Base-by-base conservation (phyloP, 2,113 vertebrate species). In the Mixornis gularis region DNA sequence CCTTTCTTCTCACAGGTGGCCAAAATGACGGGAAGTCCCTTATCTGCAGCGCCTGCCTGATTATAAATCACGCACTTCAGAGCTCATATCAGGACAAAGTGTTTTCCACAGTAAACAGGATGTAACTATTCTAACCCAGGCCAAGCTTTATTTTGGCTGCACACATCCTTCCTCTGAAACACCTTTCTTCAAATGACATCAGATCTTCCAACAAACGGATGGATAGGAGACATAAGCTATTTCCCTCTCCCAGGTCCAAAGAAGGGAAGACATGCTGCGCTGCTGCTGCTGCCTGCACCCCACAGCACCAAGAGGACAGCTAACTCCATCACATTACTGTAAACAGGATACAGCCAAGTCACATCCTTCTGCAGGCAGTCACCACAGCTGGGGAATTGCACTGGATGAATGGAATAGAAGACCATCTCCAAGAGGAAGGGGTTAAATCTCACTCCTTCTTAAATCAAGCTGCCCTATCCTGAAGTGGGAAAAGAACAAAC, bases 101-200 rank as follows among this genome's bases (percentile, higher is more conserved):
- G 89, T 89, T 93, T 92, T 49, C 88, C 76, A 79, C 12, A 5
- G 66, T 93, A 95, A 96, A 96, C 96, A 96, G 96, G 96, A 96
- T 73, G 74, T 72, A 44, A 58, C 91, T 51, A 52, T 82, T 89
- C 70, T 68, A 82, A 70, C 36, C 5, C 74, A 30, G 65, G n/a
- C 63, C 56, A 70, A 34, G 63, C 51, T 81, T 79, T 85, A 58
- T 59, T 95, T 51, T 43, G 89, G 68, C 89, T 38, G 3, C 74
- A 38, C 7, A 89, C 81, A 92, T 96, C 91, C 95, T 95, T 95
- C 92, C 93, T 87, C 76, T 10, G 25, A 84, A 95, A 92, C 93
- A 96, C 86, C 95, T 94, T 91, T 92, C 66, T 92, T 79, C 19
- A 56, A 49, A 79, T 86, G 32, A 88, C 86, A 95, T 87, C 92